phyloP scores from a whole-genome alignment of 2,888 invertebrate species.

The Drosophila buzzatii region DNA sequence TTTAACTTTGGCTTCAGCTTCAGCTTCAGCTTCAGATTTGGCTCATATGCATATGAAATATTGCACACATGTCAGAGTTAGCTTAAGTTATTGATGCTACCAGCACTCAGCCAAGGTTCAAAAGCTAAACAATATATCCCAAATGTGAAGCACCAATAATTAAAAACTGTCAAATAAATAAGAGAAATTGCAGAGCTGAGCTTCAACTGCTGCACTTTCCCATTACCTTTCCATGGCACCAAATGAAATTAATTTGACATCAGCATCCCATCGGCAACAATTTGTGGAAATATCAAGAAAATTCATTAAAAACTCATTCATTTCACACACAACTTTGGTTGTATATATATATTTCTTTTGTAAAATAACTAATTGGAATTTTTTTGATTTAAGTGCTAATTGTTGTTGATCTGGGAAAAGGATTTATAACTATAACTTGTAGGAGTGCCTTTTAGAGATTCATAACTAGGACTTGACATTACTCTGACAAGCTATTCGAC shows the following conservation, averaged over 20 bases:
- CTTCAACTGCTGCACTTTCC: constrained; percentile 24
- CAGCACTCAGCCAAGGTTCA: constrained; percentile 10
- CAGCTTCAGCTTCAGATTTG: neutral
- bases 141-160: constrained; percentile 20
- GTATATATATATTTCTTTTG: neutral
- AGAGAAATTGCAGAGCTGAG: constrained; percentile 10
- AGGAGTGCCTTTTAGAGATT: neutral
- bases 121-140: constrained; percentile 4
- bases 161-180: constrained; percentile 49
- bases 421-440: neutral
- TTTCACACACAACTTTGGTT: neutral
- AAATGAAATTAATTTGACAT: constrained; percentile 22
- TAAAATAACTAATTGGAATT: constrained; percentile 4
- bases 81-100: constrained; percentile 56
- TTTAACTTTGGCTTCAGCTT: constrained; percentile 20
- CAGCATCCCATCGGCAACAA: neutral
- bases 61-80: constrained; percentile 51
- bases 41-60: constrained; percentile 58
- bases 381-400: neutral
- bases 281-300: neutral
- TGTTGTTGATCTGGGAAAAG: neutral
- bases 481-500: no score
- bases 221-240: constrained; percentile 16
- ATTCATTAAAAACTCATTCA: constrained; percentile 1
- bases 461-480: neutral